A percentile compares a stretch with the other conserved stretches of the same genome.
Evolutionary conservation across 2,113 vertebrate species (phyloP).

Genomic region (Rhinoptilus africanus): DNA sequence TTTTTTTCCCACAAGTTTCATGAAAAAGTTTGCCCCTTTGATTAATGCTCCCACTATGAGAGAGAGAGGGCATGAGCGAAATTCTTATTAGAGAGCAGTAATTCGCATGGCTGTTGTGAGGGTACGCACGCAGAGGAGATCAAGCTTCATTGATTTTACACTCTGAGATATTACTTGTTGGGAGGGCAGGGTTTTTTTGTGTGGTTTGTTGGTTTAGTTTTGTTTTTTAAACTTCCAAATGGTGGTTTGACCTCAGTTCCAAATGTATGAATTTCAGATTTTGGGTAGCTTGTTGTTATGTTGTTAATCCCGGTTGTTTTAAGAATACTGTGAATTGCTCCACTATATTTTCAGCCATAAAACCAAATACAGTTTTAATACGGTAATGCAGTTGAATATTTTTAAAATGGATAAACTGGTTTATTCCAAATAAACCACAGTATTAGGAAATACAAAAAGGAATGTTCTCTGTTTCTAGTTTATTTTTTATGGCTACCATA

Average conservation of each 20-base stretch:
- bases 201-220: background rate
- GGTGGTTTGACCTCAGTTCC: background rate
- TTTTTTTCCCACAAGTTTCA: background rate
- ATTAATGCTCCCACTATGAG: background rate
- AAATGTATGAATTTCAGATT: background rate
- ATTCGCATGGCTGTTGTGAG: background rate
- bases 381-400: background rate
- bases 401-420: background rate
- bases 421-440: background rate
- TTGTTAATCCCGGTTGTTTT: background rate
- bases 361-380: background rate
- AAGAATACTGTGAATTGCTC: background rate
- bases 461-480: conserved; percentile 2
- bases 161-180: background rate
- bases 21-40: background rate
- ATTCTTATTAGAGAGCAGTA: background rate
- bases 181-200: background rate
- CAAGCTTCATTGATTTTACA: rapidly evolving
- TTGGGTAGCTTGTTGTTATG: background rate
- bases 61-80: background rate
- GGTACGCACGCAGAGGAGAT: rapidly evolving
- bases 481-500: background rate
- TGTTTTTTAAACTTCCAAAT: background rate
- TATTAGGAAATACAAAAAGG: background rate
- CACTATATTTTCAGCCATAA: background rate